Percentiles rank a stretch among this genome's conserved stretches.
These are phyloP conservation scores for Seriola quinqueradiata DNA, from an alignment of 2,113 vertebrate genomes.

Conservation along the genomic window DNA sequence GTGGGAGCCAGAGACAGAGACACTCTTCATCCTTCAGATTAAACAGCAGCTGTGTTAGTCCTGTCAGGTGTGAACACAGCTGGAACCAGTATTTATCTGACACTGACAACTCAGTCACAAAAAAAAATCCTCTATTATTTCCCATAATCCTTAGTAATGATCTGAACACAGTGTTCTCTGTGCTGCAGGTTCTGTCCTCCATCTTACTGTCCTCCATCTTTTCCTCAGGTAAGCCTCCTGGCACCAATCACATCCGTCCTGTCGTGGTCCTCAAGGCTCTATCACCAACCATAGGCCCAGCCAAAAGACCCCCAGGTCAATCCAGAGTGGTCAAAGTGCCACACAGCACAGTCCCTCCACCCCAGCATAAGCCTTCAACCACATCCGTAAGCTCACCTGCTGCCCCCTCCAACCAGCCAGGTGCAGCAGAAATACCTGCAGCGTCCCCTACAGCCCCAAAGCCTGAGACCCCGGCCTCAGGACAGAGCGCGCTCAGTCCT, in stretches of 20 bases:
- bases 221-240: no score
- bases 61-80: no score
- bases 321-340: neutral
- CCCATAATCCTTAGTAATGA: no score
- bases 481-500: accelerated
- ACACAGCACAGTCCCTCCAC: neutral
- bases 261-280: constrained; percentile 1
- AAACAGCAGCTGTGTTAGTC: no score
- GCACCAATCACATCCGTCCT: neutral
- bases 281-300: neutral
- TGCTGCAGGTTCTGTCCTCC: no score
- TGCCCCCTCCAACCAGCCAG: accelerated
- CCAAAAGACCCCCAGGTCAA: neutral
- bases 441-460: neutral
- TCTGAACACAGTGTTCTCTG: no score
- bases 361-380: neutral
- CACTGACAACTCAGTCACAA: no score
- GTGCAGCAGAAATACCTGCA: accelerated
- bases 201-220: no score
- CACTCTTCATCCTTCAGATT: no score
- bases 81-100: no score
- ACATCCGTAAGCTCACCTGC: neutral
- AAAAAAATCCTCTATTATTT: no score
- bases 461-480: neutral
- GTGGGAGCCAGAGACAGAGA: no score